Evolutionary conservation across 2,797 vertebrate species (phyloP).

Genomic region (Galago senegalensis): DNA sequence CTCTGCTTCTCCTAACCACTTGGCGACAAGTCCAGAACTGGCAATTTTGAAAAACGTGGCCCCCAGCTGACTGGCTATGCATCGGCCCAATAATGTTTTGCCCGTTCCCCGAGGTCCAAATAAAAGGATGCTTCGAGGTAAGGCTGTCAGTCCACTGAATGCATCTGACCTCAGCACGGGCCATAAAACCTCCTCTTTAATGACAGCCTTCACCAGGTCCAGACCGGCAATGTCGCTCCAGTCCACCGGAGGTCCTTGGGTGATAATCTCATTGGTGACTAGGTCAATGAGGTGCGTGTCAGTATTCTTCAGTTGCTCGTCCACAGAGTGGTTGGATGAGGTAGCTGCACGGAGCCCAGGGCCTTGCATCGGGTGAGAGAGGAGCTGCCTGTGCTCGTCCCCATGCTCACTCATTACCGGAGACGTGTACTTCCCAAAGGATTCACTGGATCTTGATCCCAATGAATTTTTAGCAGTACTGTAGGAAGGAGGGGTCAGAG

Average conservation of each 20-base stretch:
- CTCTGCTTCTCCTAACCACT: constrained; percentile 98
- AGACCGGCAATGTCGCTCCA: constrained; percentile 99
- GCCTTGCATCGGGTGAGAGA: constrained; percentile 94
- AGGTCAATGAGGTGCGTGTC: constrained; percentile 97
- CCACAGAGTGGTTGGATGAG: constrained; percentile 96
- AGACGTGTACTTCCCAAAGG: constrained; percentile 96
- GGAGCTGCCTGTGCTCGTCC: constrained; percentile 96
- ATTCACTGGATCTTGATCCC: constrained; percentile 94
- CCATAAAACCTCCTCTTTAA: constrained; percentile 99
- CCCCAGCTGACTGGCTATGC: constrained; percentile 98
- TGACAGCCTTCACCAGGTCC: constrained; percentile 97
- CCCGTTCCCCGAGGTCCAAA: constrained; percentile 99
- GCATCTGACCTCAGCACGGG: constrained; percentile 98
- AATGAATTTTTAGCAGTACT: constrained; percentile 95
- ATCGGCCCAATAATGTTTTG: constrained; percentile 97
- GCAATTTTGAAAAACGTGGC: constrained; percentile 97
- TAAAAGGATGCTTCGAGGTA: constrained; percentile 98
- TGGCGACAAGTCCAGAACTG: constrained; percentile 96
- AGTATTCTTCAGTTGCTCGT: constrained; percentile 98
- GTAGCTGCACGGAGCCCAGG: constrained; percentile 95
- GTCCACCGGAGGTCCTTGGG: constrained; percentile 97
- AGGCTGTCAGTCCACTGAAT: constrained; percentile 96
- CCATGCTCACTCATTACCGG: constrained; percentile 94
- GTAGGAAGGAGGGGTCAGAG: constrained; percentile 96
- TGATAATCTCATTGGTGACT: constrained; percentile 98